Evolutionary conservation across 2,888 invertebrate genomes (phyloP), one percentile per base, ranked within the genome.

Genomic region (Macrosoma leucophasiata): DNA sequence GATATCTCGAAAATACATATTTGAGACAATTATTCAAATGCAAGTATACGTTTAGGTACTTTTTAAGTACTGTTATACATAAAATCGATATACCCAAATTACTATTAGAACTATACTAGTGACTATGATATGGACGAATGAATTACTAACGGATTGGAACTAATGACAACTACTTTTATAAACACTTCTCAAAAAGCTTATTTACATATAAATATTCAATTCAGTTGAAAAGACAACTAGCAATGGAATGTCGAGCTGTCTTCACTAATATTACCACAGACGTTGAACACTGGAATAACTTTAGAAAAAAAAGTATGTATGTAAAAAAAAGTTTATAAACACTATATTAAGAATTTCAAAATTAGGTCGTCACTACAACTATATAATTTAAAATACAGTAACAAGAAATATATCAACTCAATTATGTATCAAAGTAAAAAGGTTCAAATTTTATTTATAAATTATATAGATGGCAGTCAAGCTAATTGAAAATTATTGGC

Each of bases 61-160:
- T 78, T 55, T 64, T 72, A 81, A 78, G 78, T 73, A 77, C 74
- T 40, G n/a, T n/a, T n/a, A 40, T 49, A 52, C 37, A 52, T 53
- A 55, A 48, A 59, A 48, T 49, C 29, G 52, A 49, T 52, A 55
- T 64, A 62, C 53, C 40, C 46, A 46, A 50, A 45, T 46, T 50
- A 57, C 36, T 48, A 61, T 51, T 51, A 55, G 45, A n/a, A n/a
- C 58, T 71, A 75, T 25, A 48, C 78, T 81, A 82, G 62, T 82
- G 82, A 82, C 82, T 82, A 81, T 62, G 65, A 70, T 70, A 77
- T 81, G 82, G 82, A 82, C 82, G 82, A 76, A 81, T 76, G 71
- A 57, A 60, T 73, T 75, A 46, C 67, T 68, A 70, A 48, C 61
- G 70, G 67, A 73, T 74, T 67, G 68, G 55, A 66, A 64, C 53